Percentiles rank a stretch among this genome's conserved stretches.
These are phyloP conservation scores for Phaonia tiefii DNA, from an alignment of 2,888 invertebrate genomes.

Conservation along the genomic window DNA sequence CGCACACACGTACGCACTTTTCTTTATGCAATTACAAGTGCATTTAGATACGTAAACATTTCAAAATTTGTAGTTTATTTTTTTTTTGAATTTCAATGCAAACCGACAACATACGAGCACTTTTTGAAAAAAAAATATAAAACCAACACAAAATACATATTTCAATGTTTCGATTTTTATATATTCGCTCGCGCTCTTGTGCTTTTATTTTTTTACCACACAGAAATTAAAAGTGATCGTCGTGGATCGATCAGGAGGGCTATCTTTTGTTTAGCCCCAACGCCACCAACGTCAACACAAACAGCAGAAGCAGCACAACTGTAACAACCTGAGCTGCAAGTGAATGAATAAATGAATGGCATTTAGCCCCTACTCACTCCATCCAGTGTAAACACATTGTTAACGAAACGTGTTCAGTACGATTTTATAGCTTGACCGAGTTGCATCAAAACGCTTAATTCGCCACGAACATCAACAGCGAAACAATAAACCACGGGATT, in stretches of 20 bases:
- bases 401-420: slow-evolving; percentile 62
- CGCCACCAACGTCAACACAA: neutral
- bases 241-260: slow-evolving; percentile 48
- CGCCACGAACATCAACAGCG: neutral
- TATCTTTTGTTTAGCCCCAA: slow-evolving; percentile 28
- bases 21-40: neutral
- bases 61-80: slow-evolving; percentile 29
- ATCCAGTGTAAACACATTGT: slow-evolving; percentile 24
- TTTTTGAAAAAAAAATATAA: neutral
- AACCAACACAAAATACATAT: slow-evolving; percentile 24
- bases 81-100: no score
- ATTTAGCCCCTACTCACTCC: slow-evolving; percentile 23
- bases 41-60: slow-evolving; percentile 24
- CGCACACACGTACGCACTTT: no score
- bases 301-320: slow-evolving; percentile 4
- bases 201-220: slow-evolving; percentile 30
- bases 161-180: neutral
- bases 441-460: slow-evolving; percentile 48
- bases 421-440: slow-evolving; percentile 58
- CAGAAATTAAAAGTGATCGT: slow-evolving; percentile 36
- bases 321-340: neutral
- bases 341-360: no score
- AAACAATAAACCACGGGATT: neutral
- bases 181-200: neutral
- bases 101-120: neutral